Conservation (phyloP, 2,113 vertebrate species). For the Reinhardtius hippoglossoides region DNA sequence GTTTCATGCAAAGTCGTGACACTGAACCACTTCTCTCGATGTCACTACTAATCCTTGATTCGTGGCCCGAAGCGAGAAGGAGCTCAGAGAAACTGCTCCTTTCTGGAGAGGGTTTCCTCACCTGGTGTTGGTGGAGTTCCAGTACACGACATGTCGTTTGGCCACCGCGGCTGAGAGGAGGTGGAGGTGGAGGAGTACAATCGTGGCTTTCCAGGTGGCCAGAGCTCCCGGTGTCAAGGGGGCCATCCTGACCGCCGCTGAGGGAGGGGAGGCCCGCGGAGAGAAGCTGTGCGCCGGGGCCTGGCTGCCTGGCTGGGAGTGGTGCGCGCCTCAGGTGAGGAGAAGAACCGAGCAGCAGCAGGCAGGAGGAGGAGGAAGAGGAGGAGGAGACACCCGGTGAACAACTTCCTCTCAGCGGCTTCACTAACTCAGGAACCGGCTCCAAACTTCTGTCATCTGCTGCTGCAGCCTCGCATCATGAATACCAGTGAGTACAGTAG, state of each 20-base stretch:
- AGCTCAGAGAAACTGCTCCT: no score
- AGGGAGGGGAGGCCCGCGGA: conserved; percentile 3
- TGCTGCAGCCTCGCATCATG: conserved; percentile 29
- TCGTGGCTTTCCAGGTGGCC: conserved; percentile 58
- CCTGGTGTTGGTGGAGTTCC: conserved; percentile 84
- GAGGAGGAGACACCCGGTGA: no score
- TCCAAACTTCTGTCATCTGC: conserved; percentile 26
- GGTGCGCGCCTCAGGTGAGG: conserved; percentile 50
- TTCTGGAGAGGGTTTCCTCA: conserved; percentile 48
- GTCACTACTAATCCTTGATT: neutral
- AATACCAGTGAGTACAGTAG: neutral
- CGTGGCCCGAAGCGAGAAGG: neutral
- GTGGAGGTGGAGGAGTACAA: conserved; percentile 75
- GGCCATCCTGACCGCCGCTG: conserved; percentile 67
- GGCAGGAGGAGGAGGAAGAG: neutral
- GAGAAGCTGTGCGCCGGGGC: conserved; percentile 18
- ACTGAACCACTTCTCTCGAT: neutral
- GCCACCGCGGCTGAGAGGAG: conserved; percentile 67
- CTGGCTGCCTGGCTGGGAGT: neutral
- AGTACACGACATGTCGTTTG: conserved; percentile 82
- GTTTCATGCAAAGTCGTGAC: neutral
- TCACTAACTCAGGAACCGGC: conserved; percentile 23
- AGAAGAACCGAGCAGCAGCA: neutral
- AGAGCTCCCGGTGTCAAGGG: conserved; percentile 56
- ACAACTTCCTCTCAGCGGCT: conserved; percentile 8